Conservation (phyloP, 2,888 invertebrate genomes). For the Diadegma fenestrale region DNA sequence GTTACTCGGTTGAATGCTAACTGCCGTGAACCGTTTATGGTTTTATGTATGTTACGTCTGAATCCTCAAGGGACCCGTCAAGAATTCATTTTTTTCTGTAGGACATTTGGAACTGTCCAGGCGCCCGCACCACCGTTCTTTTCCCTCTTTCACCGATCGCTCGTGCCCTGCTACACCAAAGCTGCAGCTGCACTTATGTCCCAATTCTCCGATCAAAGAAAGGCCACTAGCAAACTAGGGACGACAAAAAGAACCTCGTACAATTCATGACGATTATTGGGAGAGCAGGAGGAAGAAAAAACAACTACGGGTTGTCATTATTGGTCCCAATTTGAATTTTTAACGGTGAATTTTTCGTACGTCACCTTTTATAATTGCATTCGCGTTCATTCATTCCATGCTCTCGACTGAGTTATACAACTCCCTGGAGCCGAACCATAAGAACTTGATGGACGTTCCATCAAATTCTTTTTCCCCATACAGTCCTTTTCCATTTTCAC, state of each 20-base stretch:
- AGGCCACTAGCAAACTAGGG: constrained; percentile 15
- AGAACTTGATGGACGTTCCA: constrained; percentile 29
- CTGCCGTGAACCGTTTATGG: background rate
- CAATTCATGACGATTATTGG: constrained; percentile 17
- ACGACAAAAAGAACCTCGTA: constrained; percentile 34
- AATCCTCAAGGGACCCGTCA: constrained; percentile 8
- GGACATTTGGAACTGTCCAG: constrained; percentile 20
- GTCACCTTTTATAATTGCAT: constrained; percentile 9
- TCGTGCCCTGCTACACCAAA: constrained; percentile 38
- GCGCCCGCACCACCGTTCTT: constrained; percentile 42
- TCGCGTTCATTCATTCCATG: background rate
- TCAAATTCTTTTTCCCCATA: constrained; percentile 25
- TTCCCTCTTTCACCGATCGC: constrained; percentile 33
- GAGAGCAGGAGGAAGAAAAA: background rate
- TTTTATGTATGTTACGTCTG: background rate
- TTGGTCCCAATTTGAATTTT: constrained; percentile 59
- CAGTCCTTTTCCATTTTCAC: constrained; percentile 6
- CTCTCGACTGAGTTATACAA: constrained; percentile 14
- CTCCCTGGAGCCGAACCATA: constrained; percentile 24
- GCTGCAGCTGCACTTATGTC: constrained; percentile 61
- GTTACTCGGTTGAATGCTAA: background rate
- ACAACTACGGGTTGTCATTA: constrained; percentile 2
- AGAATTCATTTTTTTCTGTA: constrained; percentile 30
- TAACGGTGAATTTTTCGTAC: constrained; percentile 1
- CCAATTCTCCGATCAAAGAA: constrained; percentile 40